These are phyloP conservation scores for Diadophis punctatus DNA, from an alignment of 2,113 vertebrate genomes.

Conservation along the genomic window DNA sequence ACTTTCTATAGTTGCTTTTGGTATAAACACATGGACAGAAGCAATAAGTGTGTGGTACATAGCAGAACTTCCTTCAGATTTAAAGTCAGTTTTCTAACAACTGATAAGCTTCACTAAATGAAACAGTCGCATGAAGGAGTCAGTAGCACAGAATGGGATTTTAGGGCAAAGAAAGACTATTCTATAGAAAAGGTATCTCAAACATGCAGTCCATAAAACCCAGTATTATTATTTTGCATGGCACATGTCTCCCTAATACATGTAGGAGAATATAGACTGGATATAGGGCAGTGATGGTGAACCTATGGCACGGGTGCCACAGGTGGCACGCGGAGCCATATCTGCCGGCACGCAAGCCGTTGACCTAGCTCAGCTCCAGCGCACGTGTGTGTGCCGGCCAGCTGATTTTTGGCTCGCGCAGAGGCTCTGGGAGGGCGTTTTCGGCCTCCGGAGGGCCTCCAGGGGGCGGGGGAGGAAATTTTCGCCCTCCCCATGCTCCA, in stretches of 20 bases:
- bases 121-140: not conserved
- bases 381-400: too few species aligned
- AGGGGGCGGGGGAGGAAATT: too few species aligned
- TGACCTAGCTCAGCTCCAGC: too few species aligned
- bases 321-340: too few species aligned
- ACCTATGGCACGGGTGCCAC: too few species aligned
- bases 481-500: too few species aligned
- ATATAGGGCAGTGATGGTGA: too few species aligned
- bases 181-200: not conserved
- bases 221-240: not conserved
- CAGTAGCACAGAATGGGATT: not conserved
- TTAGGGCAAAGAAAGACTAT: not conserved
- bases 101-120: not conserved
- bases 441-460: too few species aligned
- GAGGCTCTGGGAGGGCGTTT: too few species aligned
- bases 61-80: not conserved
- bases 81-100: not conserved
- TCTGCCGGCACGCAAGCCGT: too few species aligned
- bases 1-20: not conserved
- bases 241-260: not conserved
- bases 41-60: not conserved
- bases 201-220: not conserved
- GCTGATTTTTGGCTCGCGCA: too few species aligned
- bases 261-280: not conserved
- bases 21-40: not conserved